Percentiles rank a stretch among this genome's conserved stretches.
phyloP scores from a whole-genome alignment of 37 sponge, comb jelly and placozoan species.

The Bolinopsis microptera region DNA sequence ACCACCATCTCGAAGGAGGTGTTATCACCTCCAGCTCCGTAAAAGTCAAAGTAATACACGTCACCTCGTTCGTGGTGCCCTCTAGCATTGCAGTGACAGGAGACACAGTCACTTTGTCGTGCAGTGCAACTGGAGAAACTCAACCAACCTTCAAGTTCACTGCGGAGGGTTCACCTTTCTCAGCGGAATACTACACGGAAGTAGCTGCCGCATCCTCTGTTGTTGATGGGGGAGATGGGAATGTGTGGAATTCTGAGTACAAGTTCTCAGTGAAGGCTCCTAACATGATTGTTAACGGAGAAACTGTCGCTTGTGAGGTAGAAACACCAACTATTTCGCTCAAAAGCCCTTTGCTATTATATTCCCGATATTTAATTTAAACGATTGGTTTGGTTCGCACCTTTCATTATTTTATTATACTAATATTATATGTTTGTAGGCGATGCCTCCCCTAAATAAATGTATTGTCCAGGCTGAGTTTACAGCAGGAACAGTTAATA shows the following conservation, averaged over 20 bases:
- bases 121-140: neutral
- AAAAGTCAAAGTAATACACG: neutral
- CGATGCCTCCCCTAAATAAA: too few species aligned
- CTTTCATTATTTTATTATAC: too few species aligned
- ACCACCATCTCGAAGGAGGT: neutral
- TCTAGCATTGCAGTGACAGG: neutral
- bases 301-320: neutral
- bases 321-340: too few species aligned
- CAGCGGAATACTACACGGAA: neutral
- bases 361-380: too few species aligned
- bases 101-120: neutral
- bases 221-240: neutral
- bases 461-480: neutral
- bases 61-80: neutral
- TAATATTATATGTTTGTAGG: too few species aligned
- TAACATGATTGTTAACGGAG: neutral
- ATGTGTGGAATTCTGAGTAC: neutral
- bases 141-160: neutral
- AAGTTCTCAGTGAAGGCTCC: neutral
- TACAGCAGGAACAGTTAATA: neutral
- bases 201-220: neutral
- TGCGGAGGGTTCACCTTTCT: neutral
- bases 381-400: too few species aligned
- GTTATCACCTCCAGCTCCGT: neutral
- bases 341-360: too few species aligned